Conservation (phyloP, 2,888 invertebrate species). For the Aspidiotus rigidus region DNA sequence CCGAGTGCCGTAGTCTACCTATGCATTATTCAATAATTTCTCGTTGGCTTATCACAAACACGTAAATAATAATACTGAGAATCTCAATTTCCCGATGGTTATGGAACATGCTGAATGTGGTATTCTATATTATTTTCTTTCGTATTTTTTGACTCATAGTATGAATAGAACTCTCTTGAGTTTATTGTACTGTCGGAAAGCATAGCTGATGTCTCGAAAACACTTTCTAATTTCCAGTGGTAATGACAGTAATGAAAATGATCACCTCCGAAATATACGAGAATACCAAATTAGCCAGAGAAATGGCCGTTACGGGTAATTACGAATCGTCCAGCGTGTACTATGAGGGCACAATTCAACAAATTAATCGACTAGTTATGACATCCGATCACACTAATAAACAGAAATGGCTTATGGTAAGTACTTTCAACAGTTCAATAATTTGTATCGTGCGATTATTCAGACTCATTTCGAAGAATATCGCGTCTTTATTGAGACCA, state of each 20-base stretch:
- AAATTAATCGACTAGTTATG: constrained; percentile 73
- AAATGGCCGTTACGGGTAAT: constrained; percentile 89
- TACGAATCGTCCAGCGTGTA: constrained; percentile 90
- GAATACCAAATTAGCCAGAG: constrained; percentile 87
- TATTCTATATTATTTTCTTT: too few relatives aligned
- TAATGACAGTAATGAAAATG: constrained; percentile 62
- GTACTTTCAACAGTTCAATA: constrained; percentile 14
- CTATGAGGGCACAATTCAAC: constrained; percentile 85
- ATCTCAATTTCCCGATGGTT: too few relatives aligned
- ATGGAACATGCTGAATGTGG: too few relatives aligned
- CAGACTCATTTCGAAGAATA: too few relatives aligned
- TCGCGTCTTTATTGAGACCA: too few relatives aligned
- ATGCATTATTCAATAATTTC: too few relatives aligned
- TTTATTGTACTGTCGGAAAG: too few relatives aligned
- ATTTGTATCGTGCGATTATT: not conserved
- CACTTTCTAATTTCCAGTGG: constrained; percentile 38
- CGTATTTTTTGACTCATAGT: too few relatives aligned
- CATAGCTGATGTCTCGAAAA: not conserved
- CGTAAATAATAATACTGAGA: too few relatives aligned
- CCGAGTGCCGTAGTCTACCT: too few relatives aligned
- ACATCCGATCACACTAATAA: constrained; percentile 70
- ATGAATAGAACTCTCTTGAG: too few relatives aligned
- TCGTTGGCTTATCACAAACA: too few relatives aligned
- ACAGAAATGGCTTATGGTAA: constrained; percentile 66
- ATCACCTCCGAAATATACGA: constrained; percentile 85